phyloP scores from a whole-genome alignment of 2,113 vertebrate species.

The Saiga tatarica region DNA sequence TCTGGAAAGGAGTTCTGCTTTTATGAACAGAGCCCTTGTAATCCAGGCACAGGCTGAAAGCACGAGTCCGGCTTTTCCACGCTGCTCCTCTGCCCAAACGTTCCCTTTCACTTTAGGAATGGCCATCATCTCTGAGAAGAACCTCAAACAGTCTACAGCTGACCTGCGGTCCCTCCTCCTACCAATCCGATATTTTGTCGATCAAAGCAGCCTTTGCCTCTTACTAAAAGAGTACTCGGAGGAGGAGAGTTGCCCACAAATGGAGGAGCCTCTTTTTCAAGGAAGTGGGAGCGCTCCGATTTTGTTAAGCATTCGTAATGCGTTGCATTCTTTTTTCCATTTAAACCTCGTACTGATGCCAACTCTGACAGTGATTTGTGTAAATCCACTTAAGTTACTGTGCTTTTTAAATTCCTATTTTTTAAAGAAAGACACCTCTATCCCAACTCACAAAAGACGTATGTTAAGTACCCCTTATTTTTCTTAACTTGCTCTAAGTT shows the following conservation, averaged over 20 bases:
- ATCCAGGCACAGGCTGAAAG: background rate
- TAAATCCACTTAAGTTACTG: background rate
- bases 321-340: background rate
- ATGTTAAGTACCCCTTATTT: background rate
- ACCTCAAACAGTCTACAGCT: background rate
- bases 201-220: background rate
- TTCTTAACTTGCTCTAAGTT: background rate
- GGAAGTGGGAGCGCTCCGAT: background rate
- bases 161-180: background rate
- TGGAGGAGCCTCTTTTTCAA: background rate
- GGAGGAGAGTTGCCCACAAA: background rate
- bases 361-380: background rate
- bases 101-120: background rate
- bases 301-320: background rate
- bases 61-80: background rate
- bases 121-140: background rate
- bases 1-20: background rate
- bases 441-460: background rate
- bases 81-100: background rate
- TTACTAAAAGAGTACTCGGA: background rate
- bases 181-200: rapidly evolving
- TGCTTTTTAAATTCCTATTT: background rate
- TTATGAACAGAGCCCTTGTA: background rate
- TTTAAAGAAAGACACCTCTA: background rate
- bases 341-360: background rate